Evolutionary conservation across 2,888 invertebrate species (phyloP).

Genomic region (Frankliniella fusca): DNA sequence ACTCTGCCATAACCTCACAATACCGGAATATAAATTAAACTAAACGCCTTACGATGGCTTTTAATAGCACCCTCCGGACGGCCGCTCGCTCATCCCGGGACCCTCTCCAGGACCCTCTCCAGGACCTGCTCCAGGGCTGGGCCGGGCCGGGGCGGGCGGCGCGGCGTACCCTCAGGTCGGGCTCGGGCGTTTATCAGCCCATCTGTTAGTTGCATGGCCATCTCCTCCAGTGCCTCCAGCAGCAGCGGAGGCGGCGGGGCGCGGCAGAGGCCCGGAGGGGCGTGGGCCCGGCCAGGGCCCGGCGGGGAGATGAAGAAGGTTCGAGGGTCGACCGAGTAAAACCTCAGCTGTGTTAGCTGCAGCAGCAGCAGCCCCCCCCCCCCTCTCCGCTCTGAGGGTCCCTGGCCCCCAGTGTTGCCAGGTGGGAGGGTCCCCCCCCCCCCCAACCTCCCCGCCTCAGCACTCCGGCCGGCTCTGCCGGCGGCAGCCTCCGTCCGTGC

Average conservation of each 20-base stretch:
- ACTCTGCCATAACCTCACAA: not conserved
- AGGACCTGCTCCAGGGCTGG: not conserved
- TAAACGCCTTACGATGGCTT: not conserved
- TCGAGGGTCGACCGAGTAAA: slow-evolving; percentile 6
- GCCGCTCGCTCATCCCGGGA: not conserved
- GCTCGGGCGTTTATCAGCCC: slow-evolving; percentile 10
- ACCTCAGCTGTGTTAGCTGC: slow-evolving; percentile 1
- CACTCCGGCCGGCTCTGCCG: not conserved
- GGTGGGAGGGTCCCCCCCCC: not conserved
- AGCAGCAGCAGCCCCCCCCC: not conserved
- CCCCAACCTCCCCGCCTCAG: not conserved
- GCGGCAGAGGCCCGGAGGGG: not conserved
- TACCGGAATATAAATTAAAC: slow-evolving; percentile 12
- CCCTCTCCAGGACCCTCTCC: not conserved
- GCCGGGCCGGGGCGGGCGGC: not conserved
- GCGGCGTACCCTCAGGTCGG: not conserved
- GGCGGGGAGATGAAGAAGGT: not conserved
- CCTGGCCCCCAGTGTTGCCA: not conserved
- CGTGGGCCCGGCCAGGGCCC: not conserved
- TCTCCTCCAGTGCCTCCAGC: slow-evolving; percentile 2
- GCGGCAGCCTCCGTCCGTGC: not conserved
- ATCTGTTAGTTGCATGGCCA: slow-evolving; percentile 17
- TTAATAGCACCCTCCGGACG: not conserved
- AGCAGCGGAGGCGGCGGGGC: not conserved
- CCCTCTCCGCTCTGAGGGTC: not conserved